phyloP scores from a whole-genome alignment of 2,797 vertebrate genomes.

The Enteromius trimaculatus region DNA sequence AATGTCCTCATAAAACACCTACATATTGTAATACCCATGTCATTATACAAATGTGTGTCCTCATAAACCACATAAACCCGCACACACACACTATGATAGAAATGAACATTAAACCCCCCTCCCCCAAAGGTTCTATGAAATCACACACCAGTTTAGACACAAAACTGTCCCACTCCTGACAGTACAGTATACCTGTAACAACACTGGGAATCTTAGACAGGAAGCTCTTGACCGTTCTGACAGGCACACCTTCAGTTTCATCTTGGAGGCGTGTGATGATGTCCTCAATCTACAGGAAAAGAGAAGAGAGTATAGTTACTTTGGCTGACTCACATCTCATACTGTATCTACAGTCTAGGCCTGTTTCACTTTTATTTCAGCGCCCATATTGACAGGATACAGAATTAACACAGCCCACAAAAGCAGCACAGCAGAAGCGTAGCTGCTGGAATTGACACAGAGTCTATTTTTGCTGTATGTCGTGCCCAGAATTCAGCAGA shows the following conservation, averaged over 20 bases:
- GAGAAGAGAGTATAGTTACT: not conserved
- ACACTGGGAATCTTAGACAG: conserved; percentile 99
- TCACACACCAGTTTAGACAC: not conserved
- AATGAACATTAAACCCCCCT: not conserved
- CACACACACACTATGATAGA: not conserved
- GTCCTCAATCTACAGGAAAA: conserved; percentile 87
- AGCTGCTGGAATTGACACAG: not conserved
- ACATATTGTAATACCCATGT: too few relatives aligned
- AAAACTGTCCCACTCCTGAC: not conserved
- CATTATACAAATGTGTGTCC: too few relatives aligned
- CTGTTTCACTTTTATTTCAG: conserved; percentile 23
- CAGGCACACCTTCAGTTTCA: conserved; percentile 92
- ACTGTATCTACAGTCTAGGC: conserved; percentile 9
- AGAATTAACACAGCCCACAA: conserved; percentile 20
- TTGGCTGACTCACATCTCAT: not conserved
- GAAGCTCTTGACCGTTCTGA: conserved; percentile 98
- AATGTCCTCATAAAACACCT: accelerated
- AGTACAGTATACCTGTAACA: conserved; percentile 86
- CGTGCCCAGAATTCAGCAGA: not conserved
- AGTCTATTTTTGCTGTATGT: not conserved
- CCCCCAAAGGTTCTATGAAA: not conserved
- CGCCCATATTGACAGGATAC: conserved; percentile 11
- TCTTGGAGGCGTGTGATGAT: conserved; percentile 93
- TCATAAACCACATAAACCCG: too few relatives aligned
- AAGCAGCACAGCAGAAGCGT: conserved; percentile 5